Conservation (phyloP, 2,797 vertebrate genomes). For the Graptemys geographica region DNA sequence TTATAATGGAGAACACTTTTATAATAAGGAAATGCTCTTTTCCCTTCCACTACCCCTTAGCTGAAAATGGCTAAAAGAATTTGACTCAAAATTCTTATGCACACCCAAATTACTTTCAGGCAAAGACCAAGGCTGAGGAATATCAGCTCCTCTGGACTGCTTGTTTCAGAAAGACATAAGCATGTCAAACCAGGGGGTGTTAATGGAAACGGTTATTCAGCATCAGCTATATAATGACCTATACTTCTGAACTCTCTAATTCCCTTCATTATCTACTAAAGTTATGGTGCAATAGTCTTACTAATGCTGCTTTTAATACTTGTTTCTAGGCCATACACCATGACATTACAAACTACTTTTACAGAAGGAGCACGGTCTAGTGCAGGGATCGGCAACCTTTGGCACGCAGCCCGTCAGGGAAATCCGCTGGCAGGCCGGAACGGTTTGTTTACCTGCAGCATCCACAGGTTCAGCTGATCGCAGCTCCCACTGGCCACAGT, state of each 20-base stretch:
- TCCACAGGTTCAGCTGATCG: too few relatives aligned
- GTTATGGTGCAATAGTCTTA: background rate
- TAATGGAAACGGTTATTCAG: background rate
- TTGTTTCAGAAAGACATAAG: constrained; percentile 2
- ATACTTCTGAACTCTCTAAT: background rate
- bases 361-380: background rate
- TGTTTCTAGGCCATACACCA: background rate
- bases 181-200: background rate
- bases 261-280: background rate
- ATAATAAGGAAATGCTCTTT: background rate
- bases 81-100: constrained; percentile 4
- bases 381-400: too few relatives aligned
- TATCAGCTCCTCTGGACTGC: background rate
- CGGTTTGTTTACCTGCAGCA: too few relatives aligned
- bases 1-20: background rate
- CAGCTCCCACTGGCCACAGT: too few relatives aligned
- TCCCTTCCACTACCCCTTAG: background rate
- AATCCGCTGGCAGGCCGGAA: too few relatives aligned
- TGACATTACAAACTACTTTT: background rate
- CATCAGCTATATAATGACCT: background rate
- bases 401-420: too few relatives aligned
- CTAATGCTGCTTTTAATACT: background rate
- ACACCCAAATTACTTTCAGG: background rate
- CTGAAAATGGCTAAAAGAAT: background rate
- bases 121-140: background rate